Base-by-base conservation (phyloP, 2,888 invertebrate species). In the Pinctada fucata region DNA sequence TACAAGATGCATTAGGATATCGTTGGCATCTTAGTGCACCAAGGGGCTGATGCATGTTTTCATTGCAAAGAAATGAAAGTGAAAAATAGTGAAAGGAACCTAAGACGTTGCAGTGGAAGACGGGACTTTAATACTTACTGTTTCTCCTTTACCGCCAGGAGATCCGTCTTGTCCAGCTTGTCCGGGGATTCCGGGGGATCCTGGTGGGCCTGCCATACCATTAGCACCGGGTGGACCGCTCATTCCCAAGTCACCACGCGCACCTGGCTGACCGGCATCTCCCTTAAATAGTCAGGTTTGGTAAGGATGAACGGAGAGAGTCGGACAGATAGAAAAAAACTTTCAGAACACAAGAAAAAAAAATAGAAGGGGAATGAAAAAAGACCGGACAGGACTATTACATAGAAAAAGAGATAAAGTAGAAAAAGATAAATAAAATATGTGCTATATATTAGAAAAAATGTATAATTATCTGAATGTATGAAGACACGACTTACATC, bases 151-250 rank as follows among this genome's bases (percentile, higher is more conserved):
- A 1, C 77, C 8, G 47, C 90, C 90, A 13, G 88, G 73, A 3
- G 80, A 73, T 4, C 90, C 90, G 71, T 89, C 88, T 4, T 72
- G 75, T 71, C 90, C 91, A 47, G 85, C 77, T 3, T 80, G 49
- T 45, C 91, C 91, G n/a, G 77, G 76, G 0, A 52, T 47, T 8
- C 90, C 90, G 13, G 87, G 80, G 77, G 89, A 88, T 49, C 87
- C 88, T 83, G 85, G 72, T 65, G 58, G 79, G 64, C 88, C 88
- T 3, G 86, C 82, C 2, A 77, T 47, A 50, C 88, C 88, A 66
- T 84, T 83, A 31, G 81, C 83, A 49, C 88, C 88, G 13, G 86
- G 81, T 3, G 86, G 83, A 48, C 88, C 88, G 2, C 83, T 71
- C 31, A 85, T 79, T 68, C 88, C 88, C 49, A 81, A 69, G 4